Conservation (phyloP, 2,113 vertebrate species). For the Thermophis baileyi region DNA sequence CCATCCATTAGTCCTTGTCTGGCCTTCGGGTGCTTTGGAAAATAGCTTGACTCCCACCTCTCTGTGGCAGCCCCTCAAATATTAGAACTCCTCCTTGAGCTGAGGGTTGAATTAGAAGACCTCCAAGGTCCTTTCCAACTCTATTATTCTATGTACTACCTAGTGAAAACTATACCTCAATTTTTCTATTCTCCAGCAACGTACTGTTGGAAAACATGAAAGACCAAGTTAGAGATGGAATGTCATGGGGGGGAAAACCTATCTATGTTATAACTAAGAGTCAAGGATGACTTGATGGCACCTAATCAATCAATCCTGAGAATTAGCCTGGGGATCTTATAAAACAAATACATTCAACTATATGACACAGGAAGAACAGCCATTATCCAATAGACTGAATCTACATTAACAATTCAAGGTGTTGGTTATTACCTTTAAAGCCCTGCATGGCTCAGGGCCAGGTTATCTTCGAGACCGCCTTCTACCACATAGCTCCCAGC, state of each 20-base stretch:
- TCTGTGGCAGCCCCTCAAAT: not conserved
- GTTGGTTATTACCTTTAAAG: no score
- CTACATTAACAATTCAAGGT: no score
- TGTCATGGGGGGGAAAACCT: not conserved
- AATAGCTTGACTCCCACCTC: no score
- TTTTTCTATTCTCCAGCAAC: not conserved
- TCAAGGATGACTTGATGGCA: not conserved
- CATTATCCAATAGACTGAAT: not conserved
- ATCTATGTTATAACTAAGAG: not conserved
- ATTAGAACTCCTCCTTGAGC: not conserved
- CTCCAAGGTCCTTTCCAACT: not conserved
- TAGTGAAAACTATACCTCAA: not conserved
- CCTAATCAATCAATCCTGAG: not conserved
- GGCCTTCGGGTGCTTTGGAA: no score
- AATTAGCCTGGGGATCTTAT: not conserved
- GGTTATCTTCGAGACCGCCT: no score
- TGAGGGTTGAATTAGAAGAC: not conserved
- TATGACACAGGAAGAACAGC: not conserved
- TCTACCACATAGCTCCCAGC: no score
- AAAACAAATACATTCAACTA: not conserved
- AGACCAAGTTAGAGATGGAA: not conserved
- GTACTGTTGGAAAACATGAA: not conserved
- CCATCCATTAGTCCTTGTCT: no score
- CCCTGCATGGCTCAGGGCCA: no score
- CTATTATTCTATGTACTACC: not conserved